Percentiles rank a stretch among this genome's conserved stretches.
Evolutionary conservation across 2,888 invertebrate species (phyloP).

Genomic region (Cheilosia vulpina): DNA sequence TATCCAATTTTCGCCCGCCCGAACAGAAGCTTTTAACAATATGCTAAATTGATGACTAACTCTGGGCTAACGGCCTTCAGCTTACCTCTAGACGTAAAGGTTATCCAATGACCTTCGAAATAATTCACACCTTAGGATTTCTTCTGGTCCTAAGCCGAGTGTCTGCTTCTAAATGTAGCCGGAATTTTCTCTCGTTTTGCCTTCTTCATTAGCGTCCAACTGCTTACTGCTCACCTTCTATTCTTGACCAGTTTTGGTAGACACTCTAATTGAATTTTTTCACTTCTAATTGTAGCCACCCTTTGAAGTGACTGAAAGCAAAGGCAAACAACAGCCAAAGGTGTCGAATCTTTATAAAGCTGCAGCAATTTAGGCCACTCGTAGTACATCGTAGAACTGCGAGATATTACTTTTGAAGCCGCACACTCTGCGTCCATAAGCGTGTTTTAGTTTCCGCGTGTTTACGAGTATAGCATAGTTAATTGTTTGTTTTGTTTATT

Average conservation of each 20-base stretch:
- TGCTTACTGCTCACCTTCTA: not conserved
- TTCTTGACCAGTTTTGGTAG: not conserved
- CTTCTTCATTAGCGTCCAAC: not conserved
- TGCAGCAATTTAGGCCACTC: constrained; percentile 1
- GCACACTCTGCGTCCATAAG: not conserved
- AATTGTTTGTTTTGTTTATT: no score
- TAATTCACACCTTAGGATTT: not conserved
- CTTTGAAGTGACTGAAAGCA: constrained; percentile 12
- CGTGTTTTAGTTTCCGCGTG: not conserved
- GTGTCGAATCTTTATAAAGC: constrained; percentile 36
- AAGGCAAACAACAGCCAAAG: constrained; percentile 22
- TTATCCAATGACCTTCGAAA: not conserved
- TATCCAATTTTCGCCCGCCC: not conserved
- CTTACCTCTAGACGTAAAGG: not conserved
- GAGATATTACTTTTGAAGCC: no score
- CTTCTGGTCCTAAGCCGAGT: not conserved
- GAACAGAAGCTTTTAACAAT: not conserved
- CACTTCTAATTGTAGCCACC: constrained; percentile 27
- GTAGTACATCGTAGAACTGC: constrained; percentile 16
- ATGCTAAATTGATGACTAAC: not conserved
- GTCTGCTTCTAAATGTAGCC: no score
- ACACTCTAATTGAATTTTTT: constrained; percentile 17
- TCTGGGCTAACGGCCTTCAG: not conserved
- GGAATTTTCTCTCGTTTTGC: not conserved
- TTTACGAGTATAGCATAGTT: no score